These are phyloP conservation scores for Mesorhabditis belari DNA, from an alignment of 2,888 invertebrate species.

Conservation along the genomic window DNA sequence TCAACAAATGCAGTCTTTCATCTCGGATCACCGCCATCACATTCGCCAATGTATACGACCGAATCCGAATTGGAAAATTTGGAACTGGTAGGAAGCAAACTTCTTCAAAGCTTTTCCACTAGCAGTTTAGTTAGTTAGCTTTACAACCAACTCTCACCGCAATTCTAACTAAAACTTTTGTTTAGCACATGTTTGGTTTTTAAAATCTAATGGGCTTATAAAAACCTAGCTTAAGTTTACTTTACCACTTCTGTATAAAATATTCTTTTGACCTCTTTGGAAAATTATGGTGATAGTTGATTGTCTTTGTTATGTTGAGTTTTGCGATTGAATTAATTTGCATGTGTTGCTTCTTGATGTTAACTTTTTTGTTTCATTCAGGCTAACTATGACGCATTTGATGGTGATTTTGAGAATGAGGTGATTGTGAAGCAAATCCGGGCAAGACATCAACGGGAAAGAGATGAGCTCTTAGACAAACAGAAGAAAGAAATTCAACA, in stretches of 20 bases:
- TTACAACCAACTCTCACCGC: no score
- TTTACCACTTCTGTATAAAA: no score
- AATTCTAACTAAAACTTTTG: no score
- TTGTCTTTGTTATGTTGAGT: not conserved
- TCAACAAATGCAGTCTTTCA: not conserved
- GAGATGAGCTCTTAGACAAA: not conserved
- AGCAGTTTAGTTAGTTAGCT: not conserved
- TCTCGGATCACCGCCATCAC: not conserved
- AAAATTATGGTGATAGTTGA: not conserved
- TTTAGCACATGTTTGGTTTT: no score
- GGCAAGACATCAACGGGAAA: not conserved
- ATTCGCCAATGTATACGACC: not conserved
- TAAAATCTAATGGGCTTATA: no score
- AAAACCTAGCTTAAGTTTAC: no score
- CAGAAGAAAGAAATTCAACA: not conserved
- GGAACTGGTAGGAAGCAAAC: no score
- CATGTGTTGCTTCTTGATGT: not conserved
- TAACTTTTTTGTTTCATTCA: not conserved
- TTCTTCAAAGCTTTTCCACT: not conserved
- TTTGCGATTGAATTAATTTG: not conserved
- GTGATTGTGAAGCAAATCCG: not conserved
- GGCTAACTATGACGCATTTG: not conserved
- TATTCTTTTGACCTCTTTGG: no score
- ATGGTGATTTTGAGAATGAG: not conserved
- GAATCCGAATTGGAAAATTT: not conserved